These are phyloP conservation scores for Chrysogorgia sp. DNA, from an alignment of 92 coral and sea anemone genomes.

Conservation along the genomic window DNA sequence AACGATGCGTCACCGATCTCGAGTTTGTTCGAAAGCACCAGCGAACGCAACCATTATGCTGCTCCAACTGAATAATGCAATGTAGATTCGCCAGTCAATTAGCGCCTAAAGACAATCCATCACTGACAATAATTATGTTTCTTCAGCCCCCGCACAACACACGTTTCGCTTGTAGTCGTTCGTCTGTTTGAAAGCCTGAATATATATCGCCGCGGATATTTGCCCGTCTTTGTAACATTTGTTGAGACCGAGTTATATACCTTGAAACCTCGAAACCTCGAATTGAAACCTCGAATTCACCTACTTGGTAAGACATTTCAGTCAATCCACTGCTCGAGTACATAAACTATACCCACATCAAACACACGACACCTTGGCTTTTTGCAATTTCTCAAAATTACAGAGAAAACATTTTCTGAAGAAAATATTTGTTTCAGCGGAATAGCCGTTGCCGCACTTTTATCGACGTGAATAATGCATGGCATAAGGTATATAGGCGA, in stretches of 20 bases:
- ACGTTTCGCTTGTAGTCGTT: conserved; percentile 9
- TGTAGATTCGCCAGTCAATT: conserved; percentile 8
- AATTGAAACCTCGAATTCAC: too few relatives aligned
- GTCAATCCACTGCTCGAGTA: too few relatives aligned
- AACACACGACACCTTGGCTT: too few relatives aligned
- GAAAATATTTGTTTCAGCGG: too few relatives aligned
- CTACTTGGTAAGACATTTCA: too few relatives aligned
- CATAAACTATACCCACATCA: too few relatives aligned
- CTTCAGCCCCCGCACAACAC: conserved; percentile 13
- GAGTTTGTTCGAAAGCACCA: background rate
- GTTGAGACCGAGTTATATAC: background rate
- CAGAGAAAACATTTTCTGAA: too few relatives aligned
- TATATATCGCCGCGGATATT: background rate
- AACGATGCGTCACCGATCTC: background rate
- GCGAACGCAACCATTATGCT: background rate
- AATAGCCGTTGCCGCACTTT: too few relatives aligned
- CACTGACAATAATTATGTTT: conserved; percentile 12
- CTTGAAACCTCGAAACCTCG: too few relatives aligned
- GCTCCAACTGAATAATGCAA: background rate
- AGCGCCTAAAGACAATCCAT: conserved; percentile 25
- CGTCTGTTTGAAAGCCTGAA: background rate
- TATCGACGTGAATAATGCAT: too few relatives aligned
- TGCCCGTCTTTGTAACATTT: background rate
- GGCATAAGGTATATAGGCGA: too few relatives aligned
- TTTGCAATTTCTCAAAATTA: too few relatives aligned